phyloP scores from a whole-genome alignment of 2,113 vertebrate genomes.

The Strigops habroptila region DNA sequence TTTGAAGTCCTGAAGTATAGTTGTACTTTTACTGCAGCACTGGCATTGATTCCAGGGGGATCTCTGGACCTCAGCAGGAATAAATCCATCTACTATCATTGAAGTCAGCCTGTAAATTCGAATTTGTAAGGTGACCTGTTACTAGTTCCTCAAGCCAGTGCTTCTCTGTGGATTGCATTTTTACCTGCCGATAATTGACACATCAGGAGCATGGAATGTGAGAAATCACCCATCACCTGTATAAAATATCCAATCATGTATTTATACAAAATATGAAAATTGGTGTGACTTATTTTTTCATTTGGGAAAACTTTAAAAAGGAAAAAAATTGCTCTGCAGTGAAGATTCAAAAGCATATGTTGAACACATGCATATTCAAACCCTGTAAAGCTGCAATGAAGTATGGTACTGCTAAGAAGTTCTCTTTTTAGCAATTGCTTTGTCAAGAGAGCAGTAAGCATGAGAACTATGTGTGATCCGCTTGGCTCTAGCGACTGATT shows the following conservation, averaged over 20 bases:
- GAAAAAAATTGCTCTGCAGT: background rate
- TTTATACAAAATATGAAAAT: background rate
- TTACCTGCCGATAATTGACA: background rate
- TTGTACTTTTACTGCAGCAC: background rate
- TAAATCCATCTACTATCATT: background rate
- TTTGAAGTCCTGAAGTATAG: background rate
- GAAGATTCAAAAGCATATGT: background rate
- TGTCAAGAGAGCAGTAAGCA: background rate
- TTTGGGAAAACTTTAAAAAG: background rate
- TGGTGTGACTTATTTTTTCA: background rate
- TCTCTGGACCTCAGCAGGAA: background rate
- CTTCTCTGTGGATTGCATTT: background rate
- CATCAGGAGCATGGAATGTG: background rate
- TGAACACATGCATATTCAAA: background rate
- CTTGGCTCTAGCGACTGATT: background rate
- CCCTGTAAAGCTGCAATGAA: background rate
- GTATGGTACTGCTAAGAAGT: background rate
- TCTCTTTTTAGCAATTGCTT: background rate
- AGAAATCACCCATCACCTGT: background rate
- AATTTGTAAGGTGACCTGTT: background rate
- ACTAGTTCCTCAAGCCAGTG: background rate
- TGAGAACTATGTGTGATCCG: background rate
- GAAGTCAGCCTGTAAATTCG: background rate
- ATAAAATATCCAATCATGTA: background rate
- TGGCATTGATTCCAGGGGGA: background rate